Base-by-base conservation (phyloP, 92 coral and sea anemone genomes). In the Virgularia gustaviana region DNA sequence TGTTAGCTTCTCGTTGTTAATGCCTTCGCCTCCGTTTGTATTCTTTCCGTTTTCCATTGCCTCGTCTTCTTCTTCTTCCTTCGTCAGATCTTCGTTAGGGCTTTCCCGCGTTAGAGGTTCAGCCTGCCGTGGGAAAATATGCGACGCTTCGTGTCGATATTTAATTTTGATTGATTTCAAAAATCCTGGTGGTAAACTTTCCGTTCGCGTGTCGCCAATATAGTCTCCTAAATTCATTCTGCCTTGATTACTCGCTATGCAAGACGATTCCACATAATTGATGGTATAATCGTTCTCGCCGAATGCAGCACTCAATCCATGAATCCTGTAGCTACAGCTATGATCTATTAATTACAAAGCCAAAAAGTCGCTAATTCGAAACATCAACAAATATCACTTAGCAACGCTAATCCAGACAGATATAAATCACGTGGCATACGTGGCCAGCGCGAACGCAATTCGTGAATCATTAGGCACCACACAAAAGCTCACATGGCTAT, bases 161-260 rank as follows among this genome's bases (percentile, higher is more conserved):
- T 92, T 92, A 71, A 89, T 74, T 74, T 92, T 92, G 8, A 92
- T 87, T 54, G 96, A 89, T 35, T 87, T 85, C 9, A 92, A 78
- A 80, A 92, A 92, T 7, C 98, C 98, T 37, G 98, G 78, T 2
- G 98, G 98, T 6, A 92, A 78, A 56, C 96, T 86, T 20, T 92
- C 98, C 31, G 98, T 92, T 49, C 90, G 53, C 2, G 98, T 78
- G 81, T 92, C 96, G 1, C 92, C 98, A 35, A 92, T 89, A 45
- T 89, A 77, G 74, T 92, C 98, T 32, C 87, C 78, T 2, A 90
- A 86, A 65, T 90, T 94, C 97, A 90, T 90, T 0, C 18, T 67
- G 22, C n/a, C n/a, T n/a, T 3, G 31, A 7, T 33, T 52, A 47
- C 55, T 5, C 22, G 15, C 3, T 15, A 52, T 9, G 7, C 58